Conservation (phyloP, 2,888 invertebrate genomes). For the Eugnorisma glareosa region DNA sequence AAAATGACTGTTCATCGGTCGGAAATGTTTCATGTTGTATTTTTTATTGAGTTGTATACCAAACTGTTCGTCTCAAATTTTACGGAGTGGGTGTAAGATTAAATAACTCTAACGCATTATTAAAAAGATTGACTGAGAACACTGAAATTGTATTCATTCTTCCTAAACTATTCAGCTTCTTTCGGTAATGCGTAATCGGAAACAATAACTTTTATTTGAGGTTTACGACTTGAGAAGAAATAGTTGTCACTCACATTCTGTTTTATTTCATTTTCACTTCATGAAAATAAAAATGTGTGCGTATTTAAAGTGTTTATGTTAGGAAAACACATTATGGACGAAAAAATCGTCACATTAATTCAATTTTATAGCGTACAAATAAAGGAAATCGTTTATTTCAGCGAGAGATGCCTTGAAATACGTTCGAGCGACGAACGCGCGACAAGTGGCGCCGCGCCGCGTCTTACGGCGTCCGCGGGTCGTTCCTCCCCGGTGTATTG, state of each 20-base stretch:
- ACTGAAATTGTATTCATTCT: conserved; percentile 8
- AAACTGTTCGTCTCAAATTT: background rate
- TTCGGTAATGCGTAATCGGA: conserved; percentile 36
- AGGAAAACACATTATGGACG: conserved; percentile 69
- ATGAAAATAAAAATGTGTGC: conserved; percentile 41
- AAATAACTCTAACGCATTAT: conserved; percentile 1
- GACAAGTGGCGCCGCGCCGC: conserved; percentile 44
- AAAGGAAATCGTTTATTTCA: conserved; percentile 77
- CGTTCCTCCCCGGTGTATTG: conserved; percentile 69
- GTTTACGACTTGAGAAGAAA: conserved; percentile 41
- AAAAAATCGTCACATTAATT: conserved; percentile 70
- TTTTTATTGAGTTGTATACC: background rate
- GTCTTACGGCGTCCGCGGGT: conserved; percentile 64
- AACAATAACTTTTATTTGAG: conserved; percentile 40
- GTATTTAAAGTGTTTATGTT: conserved; percentile 65
- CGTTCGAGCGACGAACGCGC: conserved; percentile 42
- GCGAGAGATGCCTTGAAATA: conserved; percentile 57
- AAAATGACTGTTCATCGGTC: background rate
- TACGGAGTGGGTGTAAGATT: conserved; percentile 11
- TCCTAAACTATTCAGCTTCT: background rate
- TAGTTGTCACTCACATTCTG: conserved; percentile 31
- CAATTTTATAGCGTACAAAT: conserved; percentile 73
- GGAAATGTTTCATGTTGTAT: background rate
- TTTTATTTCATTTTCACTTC: conserved; percentile 25
- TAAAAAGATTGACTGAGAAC: background rate